A percentile compares a stretch with the other conserved stretches of the same genome.
phyloP scores from a whole-genome alignment of 2,888 invertebrate genomes.

The Diaprepes abbreviatus region DNA sequence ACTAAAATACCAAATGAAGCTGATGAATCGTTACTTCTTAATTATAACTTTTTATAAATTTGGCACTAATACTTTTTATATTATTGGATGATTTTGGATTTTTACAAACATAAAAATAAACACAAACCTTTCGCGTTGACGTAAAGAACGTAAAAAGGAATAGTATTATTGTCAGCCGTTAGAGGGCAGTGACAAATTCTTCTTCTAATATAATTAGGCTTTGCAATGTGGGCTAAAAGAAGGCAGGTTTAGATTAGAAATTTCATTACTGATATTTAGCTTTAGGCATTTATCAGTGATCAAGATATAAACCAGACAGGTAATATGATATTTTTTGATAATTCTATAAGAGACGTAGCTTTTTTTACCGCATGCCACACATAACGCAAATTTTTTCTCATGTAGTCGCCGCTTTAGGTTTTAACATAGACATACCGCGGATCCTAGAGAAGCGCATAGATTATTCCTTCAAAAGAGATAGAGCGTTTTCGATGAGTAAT shows the following conservation, averaged over 20 bases:
- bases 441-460: no score
- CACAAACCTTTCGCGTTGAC: constrained; percentile 55
- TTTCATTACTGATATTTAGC: no score
- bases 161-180: neutral
- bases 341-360: no score
- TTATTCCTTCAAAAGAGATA: no score
- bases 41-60: constrained; percentile 24
- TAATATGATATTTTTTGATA: no score
- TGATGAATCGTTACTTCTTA: neutral
- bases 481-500: no score
- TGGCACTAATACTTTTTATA: constrained; percentile 19
- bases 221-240: neutral
- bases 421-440: no score
- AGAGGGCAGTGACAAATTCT: constrained; percentile 15
- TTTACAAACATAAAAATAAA: constrained; percentile 38
- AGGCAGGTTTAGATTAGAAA: neutral
- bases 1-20: constrained; percentile 3
- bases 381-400: no score
- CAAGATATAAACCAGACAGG: no score
- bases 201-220: neutral
- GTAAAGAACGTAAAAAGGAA: constrained; percentile 40
- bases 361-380: no score
- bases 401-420: no score
- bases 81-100: constrained; percentile 52
- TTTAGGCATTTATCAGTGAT: no score